Evolutionary conservation across 2,113 vertebrate species (phyloP).

Genomic region (Siniperca knerii): DNA sequence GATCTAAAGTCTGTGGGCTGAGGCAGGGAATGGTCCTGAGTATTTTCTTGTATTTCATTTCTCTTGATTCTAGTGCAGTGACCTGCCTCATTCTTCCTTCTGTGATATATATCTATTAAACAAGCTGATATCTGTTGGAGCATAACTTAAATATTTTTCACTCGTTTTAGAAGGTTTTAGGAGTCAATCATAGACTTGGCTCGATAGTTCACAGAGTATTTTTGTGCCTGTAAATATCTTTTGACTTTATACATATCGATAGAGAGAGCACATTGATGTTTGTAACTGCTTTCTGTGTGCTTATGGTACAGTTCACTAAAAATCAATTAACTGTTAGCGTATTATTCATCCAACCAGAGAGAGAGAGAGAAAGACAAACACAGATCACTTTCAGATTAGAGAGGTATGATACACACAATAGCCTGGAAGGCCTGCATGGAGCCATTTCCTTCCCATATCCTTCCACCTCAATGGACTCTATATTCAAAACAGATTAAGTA

Average conservation of each 20-base stretch:
- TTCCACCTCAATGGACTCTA: constrained; percentile 27
- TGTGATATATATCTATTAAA: not conserved
- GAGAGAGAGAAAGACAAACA: not conserved
- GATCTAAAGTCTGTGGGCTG: not conserved
- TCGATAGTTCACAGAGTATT: not conserved
- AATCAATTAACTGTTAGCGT: constrained; percentile 6
- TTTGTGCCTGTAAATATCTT: not conserved
- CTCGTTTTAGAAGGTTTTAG: not conserved
- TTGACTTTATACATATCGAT: not conserved
- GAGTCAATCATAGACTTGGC: not conserved
- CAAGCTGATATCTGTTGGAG: not conserved
- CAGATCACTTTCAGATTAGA: constrained; percentile 21
- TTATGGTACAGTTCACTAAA: constrained; percentile 5
- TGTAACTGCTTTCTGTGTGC: not conserved
- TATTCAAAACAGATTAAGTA: constrained; percentile 46
- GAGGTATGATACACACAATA: not conserved
- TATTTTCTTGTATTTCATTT: not conserved
- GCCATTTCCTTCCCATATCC: constrained; percentile 36
- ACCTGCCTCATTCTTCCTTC: too few species aligned
- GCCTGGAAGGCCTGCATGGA: constrained; percentile 19
- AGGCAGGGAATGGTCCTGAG: not conserved
- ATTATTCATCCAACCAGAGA: constrained; percentile 10
- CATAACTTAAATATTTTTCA: not conserved
- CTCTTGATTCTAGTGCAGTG: not conserved
- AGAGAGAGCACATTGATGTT: not conserved